Evolutionary conservation across 2,888 invertebrate species (phyloP).

Genomic region (Rhamphomyia laevipes): DNA sequence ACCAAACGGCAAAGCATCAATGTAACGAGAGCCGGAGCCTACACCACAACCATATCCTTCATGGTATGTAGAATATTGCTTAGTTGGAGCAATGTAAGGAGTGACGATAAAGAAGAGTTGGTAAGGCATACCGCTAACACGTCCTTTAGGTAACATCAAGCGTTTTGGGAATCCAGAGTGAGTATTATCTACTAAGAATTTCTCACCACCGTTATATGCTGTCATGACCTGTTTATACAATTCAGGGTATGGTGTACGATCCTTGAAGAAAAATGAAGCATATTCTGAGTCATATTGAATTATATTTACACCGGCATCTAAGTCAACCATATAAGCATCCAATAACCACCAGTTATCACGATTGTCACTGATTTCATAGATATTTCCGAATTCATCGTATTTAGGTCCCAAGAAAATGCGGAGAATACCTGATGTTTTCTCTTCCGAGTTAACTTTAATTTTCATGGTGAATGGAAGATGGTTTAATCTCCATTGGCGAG

Average conservation of each 20-base stretch:
- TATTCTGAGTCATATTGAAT: slow-evolving; percentile 57
- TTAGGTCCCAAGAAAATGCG: slow-evolving; percentile 60
- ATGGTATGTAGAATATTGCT: slow-evolving; percentile 39
- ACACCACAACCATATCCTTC: slow-evolving; percentile 41
- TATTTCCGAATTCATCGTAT: slow-evolving; percentile 44
- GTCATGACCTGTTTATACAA: slow-evolving; percentile 45
- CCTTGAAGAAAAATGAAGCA: slow-evolving; percentile 49
- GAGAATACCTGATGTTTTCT: slow-evolving; percentile 46
- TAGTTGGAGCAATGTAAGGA: slow-evolving; percentile 42
- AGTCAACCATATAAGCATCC: slow-evolving; percentile 48
- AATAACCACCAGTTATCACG: slow-evolving; percentile 53
- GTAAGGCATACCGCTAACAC: slow-evolving; percentile 50
- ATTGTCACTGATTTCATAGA: slow-evolving; percentile 46
- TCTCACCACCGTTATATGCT: slow-evolving; percentile 39
- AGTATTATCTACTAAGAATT: slow-evolving; percentile 42
- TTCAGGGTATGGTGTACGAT: slow-evolving; percentile 51
- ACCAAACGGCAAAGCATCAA: slow-evolving; percentile 54
- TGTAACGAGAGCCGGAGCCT: slow-evolving; percentile 42
- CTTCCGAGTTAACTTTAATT: slow-evolving; percentile 45
- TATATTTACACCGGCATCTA: slow-evolving; percentile 51
- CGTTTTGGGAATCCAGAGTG: slow-evolving; percentile 60
- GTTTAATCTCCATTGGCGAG: slow-evolving; percentile 50
- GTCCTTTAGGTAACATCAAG: slow-evolving; percentile 59
- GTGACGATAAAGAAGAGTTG: slow-evolving; percentile 51
- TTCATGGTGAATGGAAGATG: slow-evolving; percentile 51